Percentiles rank a stretch among this genome's conserved stretches.
Conservation (phyloP, 2,113 vertebrate genomes). For the Spizaetus ornatus region DNA sequence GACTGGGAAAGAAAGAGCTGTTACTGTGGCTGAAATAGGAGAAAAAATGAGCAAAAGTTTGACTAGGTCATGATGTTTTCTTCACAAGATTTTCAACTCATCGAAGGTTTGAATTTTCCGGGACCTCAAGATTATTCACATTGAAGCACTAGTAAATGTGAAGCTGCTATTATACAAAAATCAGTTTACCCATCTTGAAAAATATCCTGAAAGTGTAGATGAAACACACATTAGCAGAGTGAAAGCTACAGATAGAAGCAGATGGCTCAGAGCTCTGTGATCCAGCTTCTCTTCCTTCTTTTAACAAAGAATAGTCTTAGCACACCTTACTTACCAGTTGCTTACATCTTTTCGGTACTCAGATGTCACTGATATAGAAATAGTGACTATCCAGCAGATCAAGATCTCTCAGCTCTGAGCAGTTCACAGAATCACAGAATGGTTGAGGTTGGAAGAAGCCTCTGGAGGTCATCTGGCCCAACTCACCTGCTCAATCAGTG, state of each 20-base stretch:
- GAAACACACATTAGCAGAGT: background rate
- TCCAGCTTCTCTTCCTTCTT: background rate
- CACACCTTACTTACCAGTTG: background rate
- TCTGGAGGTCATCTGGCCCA: background rate
- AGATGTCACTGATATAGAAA: background rate
- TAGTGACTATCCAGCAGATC: background rate
- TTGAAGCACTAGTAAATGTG: background rate
- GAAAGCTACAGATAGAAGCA: background rate
- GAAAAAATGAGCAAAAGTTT: background rate
- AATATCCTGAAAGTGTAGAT: background rate
- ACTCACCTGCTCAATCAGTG: background rate
- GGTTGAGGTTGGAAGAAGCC: background rate
- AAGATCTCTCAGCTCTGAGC: background rate
- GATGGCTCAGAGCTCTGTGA: fast-evolving
- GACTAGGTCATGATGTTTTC: background rate
- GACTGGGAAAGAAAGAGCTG: background rate
- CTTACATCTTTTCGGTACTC: background rate
- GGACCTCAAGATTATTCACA: background rate
- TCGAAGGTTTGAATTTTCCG: background rate
- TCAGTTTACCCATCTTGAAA: background rate
- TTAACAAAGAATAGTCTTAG: background rate
- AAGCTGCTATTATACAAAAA: background rate
- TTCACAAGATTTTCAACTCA: background rate
- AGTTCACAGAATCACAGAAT: background rate
- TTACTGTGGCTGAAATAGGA: background rate